Conservation (phyloP, 1,140 invertebrate genomes). For the Bombus impatiens region DNA sequence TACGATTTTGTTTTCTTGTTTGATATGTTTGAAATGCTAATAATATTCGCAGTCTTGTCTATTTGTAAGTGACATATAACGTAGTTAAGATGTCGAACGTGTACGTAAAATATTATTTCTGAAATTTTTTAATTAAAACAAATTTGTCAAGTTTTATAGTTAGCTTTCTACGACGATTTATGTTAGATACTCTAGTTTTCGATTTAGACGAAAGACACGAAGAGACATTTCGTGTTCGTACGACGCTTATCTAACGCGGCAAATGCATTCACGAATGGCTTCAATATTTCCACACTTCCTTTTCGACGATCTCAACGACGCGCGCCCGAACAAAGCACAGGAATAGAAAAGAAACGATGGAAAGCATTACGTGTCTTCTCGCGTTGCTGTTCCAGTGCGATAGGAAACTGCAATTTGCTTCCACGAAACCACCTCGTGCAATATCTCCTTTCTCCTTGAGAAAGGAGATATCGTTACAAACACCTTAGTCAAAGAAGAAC, state of each 20-base stretch:
- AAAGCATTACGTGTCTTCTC: constrained; percentile 14
- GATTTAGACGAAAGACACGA: background rate
- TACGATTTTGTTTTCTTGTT: too few relatives aligned
- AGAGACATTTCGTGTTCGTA: background rate
- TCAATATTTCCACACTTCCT: constrained; percentile 7
- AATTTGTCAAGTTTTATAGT: too few relatives aligned
- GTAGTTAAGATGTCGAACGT: too few relatives aligned
- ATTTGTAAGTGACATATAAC: too few relatives aligned
- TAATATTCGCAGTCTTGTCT: too few relatives aligned
- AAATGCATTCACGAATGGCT: background rate
- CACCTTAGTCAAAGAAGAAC: background rate
- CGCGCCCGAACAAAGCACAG: background rate
- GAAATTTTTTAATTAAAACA: too few relatives aligned
- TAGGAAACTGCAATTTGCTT: constrained; percentile 16
- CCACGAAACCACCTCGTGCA: background rate
- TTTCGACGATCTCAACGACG: background rate
- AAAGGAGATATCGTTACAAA: background rate
- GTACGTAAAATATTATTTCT: too few relatives aligned
- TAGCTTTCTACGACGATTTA: too few relatives aligned
- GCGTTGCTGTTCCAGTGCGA: constrained; percentile 3
- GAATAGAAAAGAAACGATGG: constrained; percentile 17
- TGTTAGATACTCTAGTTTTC: background rate
- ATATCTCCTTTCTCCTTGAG: background rate
- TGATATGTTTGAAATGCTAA: too few relatives aligned
- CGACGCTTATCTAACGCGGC: background rate